Percentiles rank a stretch among this genome's conserved stretches.
Conservation (phyloP, 2,113 vertebrate species). For the Pelusios castaneus region DNA sequence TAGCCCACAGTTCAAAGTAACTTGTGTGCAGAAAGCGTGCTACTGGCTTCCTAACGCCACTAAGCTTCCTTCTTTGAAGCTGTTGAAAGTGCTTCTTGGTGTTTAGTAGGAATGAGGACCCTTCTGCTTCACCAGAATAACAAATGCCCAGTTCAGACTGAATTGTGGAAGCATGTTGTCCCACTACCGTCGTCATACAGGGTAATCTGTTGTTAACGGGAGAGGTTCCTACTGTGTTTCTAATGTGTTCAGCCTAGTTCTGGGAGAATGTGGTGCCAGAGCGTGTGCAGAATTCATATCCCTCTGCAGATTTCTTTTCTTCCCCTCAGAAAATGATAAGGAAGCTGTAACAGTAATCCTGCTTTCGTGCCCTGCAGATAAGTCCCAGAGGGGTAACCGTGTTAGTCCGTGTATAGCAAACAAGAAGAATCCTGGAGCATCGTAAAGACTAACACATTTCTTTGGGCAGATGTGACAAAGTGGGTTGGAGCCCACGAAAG, state of each 20-base stretch:
- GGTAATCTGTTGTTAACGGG: background rate
- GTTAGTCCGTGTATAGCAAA: too few relatives aligned
- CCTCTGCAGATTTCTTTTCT: too few relatives aligned
- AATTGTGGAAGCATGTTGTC: background rate
- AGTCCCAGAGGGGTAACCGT: too few relatives aligned
- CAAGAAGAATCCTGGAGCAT: too few relatives aligned
- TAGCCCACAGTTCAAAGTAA: background rate
- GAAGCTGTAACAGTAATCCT: too few relatives aligned
- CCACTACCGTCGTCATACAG: background rate
- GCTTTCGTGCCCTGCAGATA: too few relatives aligned
- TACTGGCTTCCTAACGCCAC: background rate
- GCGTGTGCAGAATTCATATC: too few relatives aligned
- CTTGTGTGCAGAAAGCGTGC: background rate
- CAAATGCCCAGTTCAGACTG: background rate
- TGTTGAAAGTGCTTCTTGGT: background rate
- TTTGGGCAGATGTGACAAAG: too few relatives aligned
- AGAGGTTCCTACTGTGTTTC: background rate
- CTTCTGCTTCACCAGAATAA: background rate
- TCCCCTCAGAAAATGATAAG: too few relatives aligned
- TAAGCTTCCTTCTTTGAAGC: background rate
- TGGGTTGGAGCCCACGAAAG: too few relatives aligned
- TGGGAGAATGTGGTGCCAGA: too few relatives aligned
- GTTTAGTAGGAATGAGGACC: background rate
- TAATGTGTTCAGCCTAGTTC: background rate
- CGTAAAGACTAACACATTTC: too few relatives aligned